A percentile compares a stretch with the other conserved stretches of the same genome.
Evolutionary conservation across 2,797 vertebrate genomes (phyloP).

Genomic region (Trichosurus vulpecula): DNA sequence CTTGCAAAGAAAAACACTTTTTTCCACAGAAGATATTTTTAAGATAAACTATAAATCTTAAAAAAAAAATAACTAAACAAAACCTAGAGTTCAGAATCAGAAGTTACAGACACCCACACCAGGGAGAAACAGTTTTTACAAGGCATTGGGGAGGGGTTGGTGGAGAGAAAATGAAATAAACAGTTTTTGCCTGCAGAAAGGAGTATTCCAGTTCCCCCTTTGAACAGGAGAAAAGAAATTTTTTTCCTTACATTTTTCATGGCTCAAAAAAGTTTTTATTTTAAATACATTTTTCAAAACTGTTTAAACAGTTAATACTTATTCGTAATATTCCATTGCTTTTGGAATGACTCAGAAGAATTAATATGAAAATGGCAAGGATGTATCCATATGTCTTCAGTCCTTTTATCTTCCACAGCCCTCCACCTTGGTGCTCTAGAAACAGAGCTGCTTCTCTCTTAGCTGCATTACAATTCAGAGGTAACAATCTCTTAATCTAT

Average conservation of each 20-base stretch:
- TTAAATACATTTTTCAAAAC: not conserved
- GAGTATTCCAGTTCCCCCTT: not conserved
- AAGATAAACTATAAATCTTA: constrained; percentile 44
- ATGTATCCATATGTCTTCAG: not conserved
- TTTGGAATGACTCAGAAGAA: not conserved
- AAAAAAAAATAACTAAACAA: not conserved
- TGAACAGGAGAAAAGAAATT: not conserved
- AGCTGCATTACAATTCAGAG: not conserved
- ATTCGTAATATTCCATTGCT: not conserved
- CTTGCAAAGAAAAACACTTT: not conserved
- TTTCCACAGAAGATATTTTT: constrained; percentile 31
- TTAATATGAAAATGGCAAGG: not conserved
- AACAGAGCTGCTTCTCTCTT: not conserved
- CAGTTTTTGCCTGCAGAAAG: not conserved
- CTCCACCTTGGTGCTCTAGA: accelerated
- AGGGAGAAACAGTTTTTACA: not conserved
- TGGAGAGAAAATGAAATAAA: not conserved
- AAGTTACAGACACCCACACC: constrained; percentile 3
- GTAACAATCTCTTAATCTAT: not conserved
- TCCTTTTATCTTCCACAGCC: not conserved
- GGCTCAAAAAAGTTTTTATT: constrained; percentile 21
- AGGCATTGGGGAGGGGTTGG: not conserved
- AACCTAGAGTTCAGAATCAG: constrained; percentile 37
- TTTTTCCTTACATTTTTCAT: not conserved
- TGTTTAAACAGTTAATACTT: not conserved